A percentile compares a stretch with the other conserved stretches of the same genome.
Evolutionary conservation across 2,888 invertebrate genomes (phyloP).

Genomic region (Netelia virgata): DNA sequence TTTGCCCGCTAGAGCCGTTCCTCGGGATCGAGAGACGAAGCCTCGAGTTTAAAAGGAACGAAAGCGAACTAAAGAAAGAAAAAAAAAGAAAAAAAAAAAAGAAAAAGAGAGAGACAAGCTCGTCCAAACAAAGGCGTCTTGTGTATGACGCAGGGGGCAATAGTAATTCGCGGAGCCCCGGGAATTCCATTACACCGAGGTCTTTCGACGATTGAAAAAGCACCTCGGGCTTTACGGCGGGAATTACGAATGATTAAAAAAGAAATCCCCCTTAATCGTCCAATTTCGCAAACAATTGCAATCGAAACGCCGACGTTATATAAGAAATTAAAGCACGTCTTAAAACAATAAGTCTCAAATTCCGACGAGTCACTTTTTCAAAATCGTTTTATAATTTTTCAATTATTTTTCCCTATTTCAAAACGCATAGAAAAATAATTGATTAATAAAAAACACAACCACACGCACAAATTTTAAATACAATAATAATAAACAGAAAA

Average conservation of each 20-base stretch:
- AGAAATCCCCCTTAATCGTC: neutral
- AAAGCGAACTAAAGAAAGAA: conserved; percentile 1
- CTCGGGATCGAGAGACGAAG: conserved; percentile 27
- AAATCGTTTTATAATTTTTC: too few species aligned
- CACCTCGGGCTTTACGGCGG: neutral
- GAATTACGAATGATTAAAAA: neutral
- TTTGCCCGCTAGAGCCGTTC: conserved; percentile 38
- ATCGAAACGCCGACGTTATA: neutral
- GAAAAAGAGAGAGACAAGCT: conserved; percentile 44
- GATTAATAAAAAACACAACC: neutral
- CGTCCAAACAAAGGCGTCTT: conserved; percentile 75
- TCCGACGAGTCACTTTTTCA: neutral
- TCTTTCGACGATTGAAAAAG: conserved; percentile 19
- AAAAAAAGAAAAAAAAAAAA: conserved; percentile 29
- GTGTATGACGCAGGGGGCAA: conserved; percentile 66
- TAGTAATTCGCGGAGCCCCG: conserved; percentile 46
- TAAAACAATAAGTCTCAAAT: neutral
- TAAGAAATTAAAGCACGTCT: neutral
- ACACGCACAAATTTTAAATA: too few species aligned
- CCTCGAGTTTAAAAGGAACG: conserved; percentile 34
- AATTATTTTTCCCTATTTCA: neutral
- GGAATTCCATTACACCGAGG: conserved; percentile 54
- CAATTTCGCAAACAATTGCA: neutral
- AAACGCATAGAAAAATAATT: neutral
- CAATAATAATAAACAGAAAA: too few species aligned